Evolutionary conservation across 2,888 invertebrate genomes (phyloP).

Genomic region (Formica aserva): DNA sequence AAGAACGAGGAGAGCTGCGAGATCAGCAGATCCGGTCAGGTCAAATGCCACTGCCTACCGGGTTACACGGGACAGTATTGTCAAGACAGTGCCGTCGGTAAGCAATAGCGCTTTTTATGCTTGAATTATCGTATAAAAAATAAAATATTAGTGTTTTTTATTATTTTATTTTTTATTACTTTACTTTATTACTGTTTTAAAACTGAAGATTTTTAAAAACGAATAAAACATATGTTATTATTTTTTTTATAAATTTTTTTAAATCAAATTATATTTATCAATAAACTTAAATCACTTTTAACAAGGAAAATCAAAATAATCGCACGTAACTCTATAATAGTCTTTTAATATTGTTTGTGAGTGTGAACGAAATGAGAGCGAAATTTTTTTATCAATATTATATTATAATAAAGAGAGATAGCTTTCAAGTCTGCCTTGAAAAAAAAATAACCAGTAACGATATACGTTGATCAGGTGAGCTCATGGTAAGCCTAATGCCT

Average conservation of each 20-base stretch:
- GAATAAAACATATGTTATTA: not conserved
- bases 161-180: not conserved
- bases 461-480: constrained; percentile 80
- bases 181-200: not conserved
- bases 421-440: not conserved
- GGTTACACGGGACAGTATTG: constrained; percentile 91
- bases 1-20: constrained; percentile 90
- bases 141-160: not conserved
- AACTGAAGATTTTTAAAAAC: not conserved
- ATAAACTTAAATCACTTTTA: not conserved
- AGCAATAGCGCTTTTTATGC: constrained; percentile 74
- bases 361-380: not conserved
- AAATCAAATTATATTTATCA: not conserved
- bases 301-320: not conserved
- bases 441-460: constrained; percentile 3
- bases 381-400: not conserved
- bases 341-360: not conserved
- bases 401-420: not conserved
- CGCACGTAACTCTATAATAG: not conserved
- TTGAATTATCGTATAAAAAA: not conserved
- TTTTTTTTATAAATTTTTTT: not conserved
- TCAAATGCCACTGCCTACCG: constrained; percentile 90
- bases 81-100: constrained; percentile 86
- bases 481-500: constrained; percentile 87
- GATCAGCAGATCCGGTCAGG: constrained; percentile 86